These are phyloP conservation scores for Noctua janthe DNA, from an alignment of 2,888 invertebrate species.

Conservation along the genomic window DNA sequence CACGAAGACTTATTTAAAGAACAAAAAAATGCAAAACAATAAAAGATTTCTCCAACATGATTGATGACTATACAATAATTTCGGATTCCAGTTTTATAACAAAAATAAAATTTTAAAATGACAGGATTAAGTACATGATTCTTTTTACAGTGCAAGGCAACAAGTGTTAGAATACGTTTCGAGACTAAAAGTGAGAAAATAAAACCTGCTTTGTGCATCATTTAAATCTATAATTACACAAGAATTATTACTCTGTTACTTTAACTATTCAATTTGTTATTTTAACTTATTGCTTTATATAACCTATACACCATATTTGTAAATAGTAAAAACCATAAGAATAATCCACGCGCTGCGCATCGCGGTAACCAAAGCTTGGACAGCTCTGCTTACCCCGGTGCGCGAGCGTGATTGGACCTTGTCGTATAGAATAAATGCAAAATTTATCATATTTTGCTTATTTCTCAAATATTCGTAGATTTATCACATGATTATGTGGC, in stretches of 20 bases:
- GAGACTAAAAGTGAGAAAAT: slow-evolving; percentile 48
- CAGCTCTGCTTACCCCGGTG: not conserved
- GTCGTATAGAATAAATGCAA: slow-evolving; percentile 60
- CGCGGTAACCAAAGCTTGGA: not conserved
- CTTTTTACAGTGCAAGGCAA: slow-evolving; percentile 62
- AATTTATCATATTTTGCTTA: slow-evolving; percentile 63
- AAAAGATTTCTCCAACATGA: slow-evolving; percentile 47
- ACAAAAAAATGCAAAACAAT: slow-evolving; percentile 59
- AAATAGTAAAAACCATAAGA: slow-evolving; percentile 63
- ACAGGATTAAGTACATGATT: slow-evolving; percentile 63
- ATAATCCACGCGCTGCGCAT: slow-evolving; percentile 8
- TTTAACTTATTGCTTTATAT: slow-evolving; percentile 62
- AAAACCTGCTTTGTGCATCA: slow-evolving; percentile 63
- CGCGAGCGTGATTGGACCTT: slow-evolving; percentile 40
- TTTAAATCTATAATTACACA: slow-evolving; percentile 58
- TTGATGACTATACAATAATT: slow-evolving; percentile 53
- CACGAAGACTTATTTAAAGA: slow-evolving; percentile 58
- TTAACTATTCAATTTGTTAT: slow-evolving; percentile 64
- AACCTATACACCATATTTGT: slow-evolving; percentile 59
- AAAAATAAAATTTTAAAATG: slow-evolving; percentile 28
- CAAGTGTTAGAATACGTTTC: slow-evolving; percentile 59
- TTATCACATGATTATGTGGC: slow-evolving; percentile 56
- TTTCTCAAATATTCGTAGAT: slow-evolving; percentile 53
- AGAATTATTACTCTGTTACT: slow-evolving; percentile 57
- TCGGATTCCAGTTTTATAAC: slow-evolving; percentile 39